Base-by-base conservation (phyloP, 2,888 invertebrate species). In the Augochlorella aurata region DNA sequence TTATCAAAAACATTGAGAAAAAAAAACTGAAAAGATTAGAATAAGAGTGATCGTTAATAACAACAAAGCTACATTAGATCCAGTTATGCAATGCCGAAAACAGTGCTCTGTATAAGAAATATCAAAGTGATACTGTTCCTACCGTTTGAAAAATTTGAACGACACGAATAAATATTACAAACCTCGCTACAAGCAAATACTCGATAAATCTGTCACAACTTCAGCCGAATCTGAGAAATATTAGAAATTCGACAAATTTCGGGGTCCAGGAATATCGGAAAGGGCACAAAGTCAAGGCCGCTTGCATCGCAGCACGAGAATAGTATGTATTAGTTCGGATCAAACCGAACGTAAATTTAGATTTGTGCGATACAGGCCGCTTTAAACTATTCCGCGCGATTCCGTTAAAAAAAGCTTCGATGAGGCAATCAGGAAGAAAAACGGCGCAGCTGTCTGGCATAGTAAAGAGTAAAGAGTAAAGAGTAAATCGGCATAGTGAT, bases 271-370 rank as follows among this genome's bases (percentile, higher is more conserved):
- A 38, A 47, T 29, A 69, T 58, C 52, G 69, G 61, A n/a, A 67
- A 54, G 77, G 74, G 67, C 74, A 79, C 81, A 84, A 84, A 84
- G 84, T 85, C 84, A 85, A 85, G 84, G 85, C 77, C 85, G 54
- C 54, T 21, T 47, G 81, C 67, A 68, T 66, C 77, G 65, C 47
- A 71, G 66, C 67, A 65, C 70, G 80, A 49, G 71, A 81, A 79
- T 79, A 74, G 79, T 65, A 47, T 24, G 79, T 65, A 47, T 24
- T 75, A 65, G 77, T 21, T 50, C 44, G 12, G 77, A 74, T 80
- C 72, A 69, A 79, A 82, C 58, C 66, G 79, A 54, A 29, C 50
- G 69, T 79, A 84, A 84, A 85, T 84, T 79, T 85, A 81, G 84
- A 85, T 68, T 72, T 74, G 71, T 65, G 38, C 50, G 77, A 69